These are phyloP conservation scores for Pseudomyrmex gracilis DNA, from an alignment of 1,140 invertebrate species.

Conservation along the genomic window DNA sequence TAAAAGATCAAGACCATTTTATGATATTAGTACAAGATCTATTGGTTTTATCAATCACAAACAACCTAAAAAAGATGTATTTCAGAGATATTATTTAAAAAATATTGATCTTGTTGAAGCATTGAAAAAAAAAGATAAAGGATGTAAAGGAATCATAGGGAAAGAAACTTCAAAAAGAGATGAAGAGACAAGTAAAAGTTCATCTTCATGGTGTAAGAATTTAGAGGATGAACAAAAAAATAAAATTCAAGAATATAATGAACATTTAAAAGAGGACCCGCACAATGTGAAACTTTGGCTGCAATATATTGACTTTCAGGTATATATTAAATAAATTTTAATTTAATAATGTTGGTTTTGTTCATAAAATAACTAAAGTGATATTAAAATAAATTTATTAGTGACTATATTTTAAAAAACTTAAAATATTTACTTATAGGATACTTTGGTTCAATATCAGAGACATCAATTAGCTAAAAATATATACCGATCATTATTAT, in stretches of 20 bases:
- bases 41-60: constrained; percentile 73
- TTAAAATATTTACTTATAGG: constrained; percentile 60
- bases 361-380: not conserved
- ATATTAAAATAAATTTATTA: constrained; percentile 25
- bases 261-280: constrained; percentile 84
- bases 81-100: constrained; percentile 79
- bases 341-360: constrained; percentile 10
- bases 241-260: constrained; percentile 86
- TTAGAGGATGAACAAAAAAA: constrained; percentile 84
- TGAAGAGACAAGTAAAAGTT: constrained; percentile 52
- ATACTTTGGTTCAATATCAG: constrained; percentile 73
- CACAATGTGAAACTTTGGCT: constrained; percentile 86
- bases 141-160: constrained; percentile 71
- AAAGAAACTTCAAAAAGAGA: constrained; percentile 54
- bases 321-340: constrained; percentile 63
- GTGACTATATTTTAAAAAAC: not conserved
- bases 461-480: constrained; percentile 81
- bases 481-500: constrained; percentile 77
- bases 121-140: constrained; percentile 70
- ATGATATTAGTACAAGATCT: constrained; percentile 75
- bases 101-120: constrained; percentile 73
- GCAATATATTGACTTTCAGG: constrained; percentile 87
- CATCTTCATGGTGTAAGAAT: constrained; percentile 72
- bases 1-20: constrained; percentile 83
- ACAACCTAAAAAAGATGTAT: constrained; percentile 69